Percentiles rank a stretch among this genome's conserved stretches.
phyloP scores from a whole-genome alignment of 2,888 invertebrate species.

The Ptycholaimellus sp. region DNA sequence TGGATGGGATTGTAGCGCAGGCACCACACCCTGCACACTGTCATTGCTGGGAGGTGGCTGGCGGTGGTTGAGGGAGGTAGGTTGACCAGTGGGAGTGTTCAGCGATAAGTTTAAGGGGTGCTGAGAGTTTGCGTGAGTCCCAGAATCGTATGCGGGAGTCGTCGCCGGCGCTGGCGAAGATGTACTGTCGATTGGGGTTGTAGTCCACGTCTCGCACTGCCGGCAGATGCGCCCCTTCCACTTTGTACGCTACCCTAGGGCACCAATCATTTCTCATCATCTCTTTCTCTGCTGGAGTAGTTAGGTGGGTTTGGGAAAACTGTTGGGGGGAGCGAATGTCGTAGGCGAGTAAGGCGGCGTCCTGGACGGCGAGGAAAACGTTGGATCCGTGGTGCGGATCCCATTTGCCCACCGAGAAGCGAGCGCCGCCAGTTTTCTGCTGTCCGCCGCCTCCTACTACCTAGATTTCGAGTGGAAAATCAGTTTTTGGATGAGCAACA shows the following conservation, averaged over 20 bases:
- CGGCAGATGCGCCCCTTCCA: constrained; percentile 66
- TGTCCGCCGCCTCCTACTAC: constrained; percentile 10
- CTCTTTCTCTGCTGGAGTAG: background rate
- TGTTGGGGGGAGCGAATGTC: constrained; percentile 56
- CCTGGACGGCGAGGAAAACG: constrained; percentile 61
- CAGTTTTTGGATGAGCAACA: too few relatives aligned
- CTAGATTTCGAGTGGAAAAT: background rate
- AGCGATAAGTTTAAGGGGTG: constrained; percentile 43
- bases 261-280: background rate
- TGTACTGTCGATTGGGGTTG: constrained; percentile 78
- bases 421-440: constrained; percentile 26
- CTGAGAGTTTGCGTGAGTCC: constrained; percentile 52
- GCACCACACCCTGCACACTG: constrained; percentile 44
- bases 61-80: background rate
- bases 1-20: constrained; percentile 85
- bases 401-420: constrained; percentile 67
- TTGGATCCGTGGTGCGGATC: constrained; percentile 70
- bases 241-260: constrained; percentile 45
- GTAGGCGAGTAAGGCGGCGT: constrained; percentile 59
- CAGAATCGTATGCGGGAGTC: constrained; percentile 83
- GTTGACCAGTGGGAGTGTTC: constrained; percentile 35
- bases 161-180: constrained; percentile 74
- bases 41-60: background rate
- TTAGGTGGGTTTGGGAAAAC: background rate
- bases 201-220: constrained; percentile 71